These are phyloP conservation scores for Coenonympha arcania DNA, from an alignment of 2,888 invertebrate species.

Conservation along the genomic window DNA sequence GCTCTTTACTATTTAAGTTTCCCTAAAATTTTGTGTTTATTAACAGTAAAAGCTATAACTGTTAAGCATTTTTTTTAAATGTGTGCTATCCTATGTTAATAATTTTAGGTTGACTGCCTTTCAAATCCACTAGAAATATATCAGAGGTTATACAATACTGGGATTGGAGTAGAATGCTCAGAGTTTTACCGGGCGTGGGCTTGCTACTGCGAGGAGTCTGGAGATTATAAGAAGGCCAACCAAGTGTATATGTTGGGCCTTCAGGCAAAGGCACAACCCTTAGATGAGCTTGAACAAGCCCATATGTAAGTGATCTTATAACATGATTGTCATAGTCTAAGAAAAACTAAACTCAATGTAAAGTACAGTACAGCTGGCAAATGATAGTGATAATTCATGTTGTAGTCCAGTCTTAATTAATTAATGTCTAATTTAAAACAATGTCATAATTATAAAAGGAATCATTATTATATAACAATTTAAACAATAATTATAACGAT, in stretches of 20 bases:
- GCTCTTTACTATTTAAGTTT: too few relatives aligned
- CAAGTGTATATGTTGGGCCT: conserved; percentile 86
- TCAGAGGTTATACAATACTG: conserved; percentile 84
- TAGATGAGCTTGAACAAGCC: conserved; percentile 82
- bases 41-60: too few relatives aligned
- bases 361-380: too few relatives aligned
- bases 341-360: too few relatives aligned
- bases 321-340: too few relatives aligned
- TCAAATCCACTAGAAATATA: conserved; percentile 85
- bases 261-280: conserved; percentile 83
- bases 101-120: conserved; percentile 79
- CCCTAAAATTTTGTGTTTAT: too few relatives aligned
- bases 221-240: conserved; percentile 88
- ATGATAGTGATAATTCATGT: too few relatives aligned
- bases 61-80: not conserved
- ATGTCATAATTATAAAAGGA: too few relatives aligned
- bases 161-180: conserved; percentile 86
- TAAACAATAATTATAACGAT: too few relatives aligned
- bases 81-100: not conserved
- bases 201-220: conserved; percentile 85
- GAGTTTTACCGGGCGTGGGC: conserved; percentile 94
- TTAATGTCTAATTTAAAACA: too few relatives aligned
- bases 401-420: too few relatives aligned
- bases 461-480: too few relatives aligned
- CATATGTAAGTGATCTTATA: conserved; percentile 74